Base-by-base conservation (phyloP, 1,140 invertebrate genomes). In the Vanessa atalanta region DNA sequence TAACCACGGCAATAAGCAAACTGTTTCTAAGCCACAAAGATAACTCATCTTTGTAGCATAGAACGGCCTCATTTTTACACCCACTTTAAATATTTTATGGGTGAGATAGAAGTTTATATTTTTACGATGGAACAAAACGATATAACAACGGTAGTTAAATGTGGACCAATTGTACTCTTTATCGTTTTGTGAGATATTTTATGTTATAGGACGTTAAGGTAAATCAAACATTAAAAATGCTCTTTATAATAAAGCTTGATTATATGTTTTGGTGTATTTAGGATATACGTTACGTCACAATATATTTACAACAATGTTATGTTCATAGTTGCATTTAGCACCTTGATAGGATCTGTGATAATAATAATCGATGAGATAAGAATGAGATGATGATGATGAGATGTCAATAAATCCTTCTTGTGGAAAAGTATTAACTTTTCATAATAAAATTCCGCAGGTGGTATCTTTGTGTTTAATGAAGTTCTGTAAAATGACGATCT, bases 151-250 rank as follows among this genome's bases (percentile, higher is more conserved):
- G 70, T 65, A 37, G 74, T 72, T 76, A 76, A 76, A 76, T 51
- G 61, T 69, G 53, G 64, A 72, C 65, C 75, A 26, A 76, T 69
- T 76, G 70, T 68, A 20, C 13, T 47, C 26, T 76, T 76, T 69
- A 76, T 72, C 67, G 37, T 48, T 23, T 63, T 63, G 16, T 61
- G 31, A 26, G 23, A 11, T 60, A 31, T 60, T 68, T 16, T 47
- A 72, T 11, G 48, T 53, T 9, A n/a, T 11, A 16, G 50, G 14
- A n/a, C 16, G n/a, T 66, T 23, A 31, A 61, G 60, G 48, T 79
- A 76, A 73, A 65, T 72, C 80, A 81, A 80, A 74, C 26, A 23
- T 66, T 51, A 43, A 43, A 43, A 43, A 43, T 26, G 0, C 0
- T 23, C 7, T 23, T 2, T 23, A 16, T 23, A 23, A 16, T 16